Evolutionary conservation across 2,797 vertebrate genomes (phyloP), one percentile per base, ranked within the genome.

Genomic region (Anabacerthia variegaticeps): DNA sequence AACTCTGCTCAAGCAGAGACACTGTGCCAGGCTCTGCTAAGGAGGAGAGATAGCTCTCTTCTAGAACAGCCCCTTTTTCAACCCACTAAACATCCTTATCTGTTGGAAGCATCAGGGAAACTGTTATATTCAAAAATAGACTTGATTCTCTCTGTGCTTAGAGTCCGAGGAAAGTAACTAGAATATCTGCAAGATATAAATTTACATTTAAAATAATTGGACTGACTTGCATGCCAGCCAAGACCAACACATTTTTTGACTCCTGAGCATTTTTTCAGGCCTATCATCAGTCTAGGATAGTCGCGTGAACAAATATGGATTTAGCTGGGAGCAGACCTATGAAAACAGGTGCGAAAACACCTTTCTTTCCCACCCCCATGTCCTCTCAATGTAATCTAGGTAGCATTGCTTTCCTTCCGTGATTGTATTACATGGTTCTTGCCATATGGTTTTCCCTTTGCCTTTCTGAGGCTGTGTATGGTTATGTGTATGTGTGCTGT

Each of bases 341-440:
- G 23, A 41, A 34, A 46, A 68, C 9, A 63, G 22, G 3, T 39
- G 9, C 67, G n/a, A 91, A 84, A 44, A 49, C 26, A 24, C 7
- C 30, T 67, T 68, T 3, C 30, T 71, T 69, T 72, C 23, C 49
- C 28, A 37, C 1, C 0, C 8, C 2, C 2, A 3, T 14, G 2
- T 13, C 16, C 39, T 5, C 28, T 72, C 32, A 24, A 10, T 28
- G 20, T 30, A 30, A 43, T 43, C n/a, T 46, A 32, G 28, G 44
- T 24, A 67, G n/a, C 28, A 26, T 2, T 77, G 52, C 51, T 88
- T 93, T 84, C 19, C 14, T 84, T 55, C 34, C 15, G 6, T 0
- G 1, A 28, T 55, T 55, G 24, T n/a, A 37, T 41, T 37, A 36
- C 0, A 0, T 48, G 41, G 11, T 19, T 78, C 43, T 49, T 71